Evolutionary conservation across 2,113 vertebrate genomes (phyloP).

Genomic region (Rousettus leschenaultii): DNA sequence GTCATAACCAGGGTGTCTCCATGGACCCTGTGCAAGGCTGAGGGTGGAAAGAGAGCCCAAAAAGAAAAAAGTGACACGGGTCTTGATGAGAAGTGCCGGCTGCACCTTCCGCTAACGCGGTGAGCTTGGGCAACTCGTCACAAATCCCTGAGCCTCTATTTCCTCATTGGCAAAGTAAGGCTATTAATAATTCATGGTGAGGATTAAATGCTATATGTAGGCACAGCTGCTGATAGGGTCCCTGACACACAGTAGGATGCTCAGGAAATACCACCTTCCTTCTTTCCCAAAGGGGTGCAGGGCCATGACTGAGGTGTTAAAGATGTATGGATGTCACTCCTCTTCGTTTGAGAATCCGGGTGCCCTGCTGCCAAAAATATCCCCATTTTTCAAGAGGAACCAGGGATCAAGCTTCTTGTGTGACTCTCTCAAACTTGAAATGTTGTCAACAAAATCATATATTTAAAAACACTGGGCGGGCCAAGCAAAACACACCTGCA

Average conservation of each 20-base stretch:
- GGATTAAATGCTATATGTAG: fast-evolving
- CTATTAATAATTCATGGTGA: not conserved
- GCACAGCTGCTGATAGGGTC: no score
- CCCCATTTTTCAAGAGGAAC: not conserved
- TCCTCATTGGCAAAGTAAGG: not conserved
- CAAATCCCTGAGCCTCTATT: not conserved
- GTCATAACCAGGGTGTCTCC: not conserved
- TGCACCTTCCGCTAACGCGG: not conserved
- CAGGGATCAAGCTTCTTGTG: not conserved
- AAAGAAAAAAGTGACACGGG: not conserved
- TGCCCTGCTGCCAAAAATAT: not conserved
- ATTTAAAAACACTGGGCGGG: not conserved
- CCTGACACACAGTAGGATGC: not conserved
- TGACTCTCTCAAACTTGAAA: not conserved
- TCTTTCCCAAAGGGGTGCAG: not conserved
- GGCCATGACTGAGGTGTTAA: not conserved
- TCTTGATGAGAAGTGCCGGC: not conserved
- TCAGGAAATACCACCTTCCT: not conserved
- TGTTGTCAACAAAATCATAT: not conserved
- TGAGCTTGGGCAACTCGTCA: not conserved
- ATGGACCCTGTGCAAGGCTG: not conserved
- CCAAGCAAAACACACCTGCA: not conserved
- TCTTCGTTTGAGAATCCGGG: not conserved
- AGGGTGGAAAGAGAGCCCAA: not conserved
- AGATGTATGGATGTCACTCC: not conserved